A percentile compares a stretch with the other conserved stretches of the same genome.
phyloP scores from a whole-genome alignment of 2,113 vertebrate genomes.

The Tachuris rubrigastra region DNA sequence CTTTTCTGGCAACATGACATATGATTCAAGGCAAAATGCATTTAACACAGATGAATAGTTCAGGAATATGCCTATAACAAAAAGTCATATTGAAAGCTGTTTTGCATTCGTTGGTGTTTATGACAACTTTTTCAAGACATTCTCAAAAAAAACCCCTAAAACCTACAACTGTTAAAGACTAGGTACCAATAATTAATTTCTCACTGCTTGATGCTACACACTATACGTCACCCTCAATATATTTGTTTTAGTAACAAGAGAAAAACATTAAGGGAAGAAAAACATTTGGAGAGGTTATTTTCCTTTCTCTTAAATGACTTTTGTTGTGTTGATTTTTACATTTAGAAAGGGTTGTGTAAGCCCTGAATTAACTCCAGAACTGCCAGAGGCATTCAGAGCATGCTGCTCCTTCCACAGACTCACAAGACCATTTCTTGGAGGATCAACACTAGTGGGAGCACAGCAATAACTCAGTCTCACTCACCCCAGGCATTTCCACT shows the following conservation, averaged over 20 bases:
- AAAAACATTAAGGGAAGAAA: not conserved
- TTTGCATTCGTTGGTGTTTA: slow-evolving; percentile 78
- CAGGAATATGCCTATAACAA: slow-evolving; percentile 79
- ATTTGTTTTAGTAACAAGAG: slow-evolving; percentile 23
- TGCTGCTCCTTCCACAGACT: not conserved
- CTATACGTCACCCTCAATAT: not conserved
- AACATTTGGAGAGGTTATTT: not conserved
- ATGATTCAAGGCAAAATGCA: slow-evolving; percentile 83
- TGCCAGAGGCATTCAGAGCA: not conserved
- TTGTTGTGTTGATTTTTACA: not conserved
- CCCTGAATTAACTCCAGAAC: not conserved
- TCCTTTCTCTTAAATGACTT: not conserved
- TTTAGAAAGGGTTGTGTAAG: not conserved
- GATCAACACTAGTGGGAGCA: not conserved
- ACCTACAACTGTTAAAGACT: not conserved
- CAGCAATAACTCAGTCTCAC: not conserved
- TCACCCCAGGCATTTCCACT: not conserved
- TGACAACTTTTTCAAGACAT: slow-evolving; percentile 75
- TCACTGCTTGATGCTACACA: not conserved
- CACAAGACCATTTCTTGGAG: accelerated
- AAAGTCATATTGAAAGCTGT: slow-evolving; percentile 79
- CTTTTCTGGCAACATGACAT: slow-evolving; percentile 82
- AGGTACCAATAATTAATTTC: slow-evolving; percentile 18
- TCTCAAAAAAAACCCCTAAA: not conserved
- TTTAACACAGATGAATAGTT: slow-evolving; percentile 84